phyloP scores from a whole-genome alignment of 2,888 invertebrate species.

The Augiades crinisus region DNA sequence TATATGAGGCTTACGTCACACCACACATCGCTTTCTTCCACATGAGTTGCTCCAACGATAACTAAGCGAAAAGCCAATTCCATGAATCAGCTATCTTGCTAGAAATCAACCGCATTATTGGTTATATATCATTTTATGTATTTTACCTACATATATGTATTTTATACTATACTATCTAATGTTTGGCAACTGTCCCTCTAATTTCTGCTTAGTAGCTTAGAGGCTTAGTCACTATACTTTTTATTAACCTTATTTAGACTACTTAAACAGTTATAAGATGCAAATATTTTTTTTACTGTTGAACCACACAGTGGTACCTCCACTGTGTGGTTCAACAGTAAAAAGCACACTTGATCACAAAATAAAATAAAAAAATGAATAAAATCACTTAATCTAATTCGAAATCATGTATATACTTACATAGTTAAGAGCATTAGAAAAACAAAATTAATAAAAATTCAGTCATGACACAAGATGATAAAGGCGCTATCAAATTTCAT shows the following conservation, averaged over 20 bases:
- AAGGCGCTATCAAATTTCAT: constrained; percentile 49
- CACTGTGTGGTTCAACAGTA: too few relatives aligned
- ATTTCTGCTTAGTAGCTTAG: too few relatives aligned
- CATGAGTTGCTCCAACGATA: constrained; percentile 60
- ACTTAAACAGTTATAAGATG: background rate
- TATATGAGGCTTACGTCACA: constrained; percentile 77
- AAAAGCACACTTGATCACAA: too few relatives aligned
- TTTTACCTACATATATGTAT: too few relatives aligned
- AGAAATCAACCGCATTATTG: constrained; percentile 5
- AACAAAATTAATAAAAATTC: constrained; percentile 31
- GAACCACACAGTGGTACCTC: too few relatives aligned
- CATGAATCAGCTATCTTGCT: constrained; percentile 18
- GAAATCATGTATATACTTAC: background rate
- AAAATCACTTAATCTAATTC: background rate
- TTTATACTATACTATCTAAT: too few relatives aligned
- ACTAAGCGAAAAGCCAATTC: constrained; percentile 40
- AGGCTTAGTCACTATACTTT: too few relatives aligned
- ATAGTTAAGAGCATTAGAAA: constrained; percentile 16
- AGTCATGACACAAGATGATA: constrained; percentile 43
- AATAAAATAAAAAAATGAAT: too few relatives aligned
- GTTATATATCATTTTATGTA: background rate
- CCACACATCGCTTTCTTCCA: constrained; percentile 62
- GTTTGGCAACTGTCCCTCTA: too few relatives aligned
- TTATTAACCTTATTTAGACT: too few relatives aligned
- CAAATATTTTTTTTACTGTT: too few relatives aligned